Conservation (phyloP, 1,140 invertebrate genomes). For the Berghia stephanieae region DNA sequence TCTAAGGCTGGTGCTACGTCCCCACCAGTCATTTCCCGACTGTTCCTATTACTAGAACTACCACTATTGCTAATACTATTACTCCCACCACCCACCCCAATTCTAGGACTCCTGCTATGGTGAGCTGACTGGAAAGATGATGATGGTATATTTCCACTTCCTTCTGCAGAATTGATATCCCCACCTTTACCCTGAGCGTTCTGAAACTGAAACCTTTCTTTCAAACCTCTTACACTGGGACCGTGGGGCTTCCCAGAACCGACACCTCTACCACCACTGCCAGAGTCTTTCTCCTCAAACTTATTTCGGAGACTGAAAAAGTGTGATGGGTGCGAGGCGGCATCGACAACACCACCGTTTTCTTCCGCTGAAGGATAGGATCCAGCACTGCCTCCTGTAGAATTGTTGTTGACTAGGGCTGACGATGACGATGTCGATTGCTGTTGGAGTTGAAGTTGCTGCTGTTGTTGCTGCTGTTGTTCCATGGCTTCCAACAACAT, state of each 20-base stretch:
- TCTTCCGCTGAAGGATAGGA: too few relatives aligned
- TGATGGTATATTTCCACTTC: too few relatives aligned
- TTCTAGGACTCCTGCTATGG: neutral
- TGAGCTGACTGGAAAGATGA: neutral
- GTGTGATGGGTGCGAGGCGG: too few relatives aligned
- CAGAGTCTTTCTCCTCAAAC: conserved; percentile 32
- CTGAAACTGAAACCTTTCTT: conserved; percentile 48
- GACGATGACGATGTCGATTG: neutral
- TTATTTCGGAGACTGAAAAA: conserved; percentile 31
- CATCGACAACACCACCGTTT: too few relatives aligned
- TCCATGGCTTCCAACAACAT: conserved; percentile 25
- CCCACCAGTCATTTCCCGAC: neutral
- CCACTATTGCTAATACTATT: neutral
- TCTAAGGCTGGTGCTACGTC: neutral
- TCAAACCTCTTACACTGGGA: conserved; percentile 51
- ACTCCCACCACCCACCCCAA: neutral
- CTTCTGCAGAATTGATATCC: neutral
- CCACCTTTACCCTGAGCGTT: conserved; percentile 23
- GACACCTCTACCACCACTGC: neutral
- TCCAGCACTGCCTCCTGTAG: too few relatives aligned
- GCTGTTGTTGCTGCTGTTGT: conserved; percentile 20
- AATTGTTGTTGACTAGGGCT: too few relatives aligned
- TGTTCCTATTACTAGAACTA: conserved; percentile 4
- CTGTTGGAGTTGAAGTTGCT: conserved; percentile 10
- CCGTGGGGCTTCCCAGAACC: conserved; percentile 26